Base-by-base conservation (phyloP, 2,113 vertebrate species). In the Garra rufa region DNA sequence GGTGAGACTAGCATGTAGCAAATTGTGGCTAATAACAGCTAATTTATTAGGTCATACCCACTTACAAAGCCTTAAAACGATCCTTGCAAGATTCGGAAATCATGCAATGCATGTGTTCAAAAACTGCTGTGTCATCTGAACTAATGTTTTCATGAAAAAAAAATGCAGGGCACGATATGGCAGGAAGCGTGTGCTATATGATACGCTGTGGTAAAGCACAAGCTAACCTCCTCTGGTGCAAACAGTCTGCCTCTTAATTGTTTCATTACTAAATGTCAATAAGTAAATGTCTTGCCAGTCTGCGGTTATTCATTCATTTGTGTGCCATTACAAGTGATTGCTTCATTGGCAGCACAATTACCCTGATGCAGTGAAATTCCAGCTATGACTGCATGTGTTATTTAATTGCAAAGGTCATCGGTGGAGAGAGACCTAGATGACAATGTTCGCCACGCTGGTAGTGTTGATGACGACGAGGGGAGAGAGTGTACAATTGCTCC, bases 251-350 rank as follows among this genome's bases (percentile, higher is more conserved):
- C 19, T 88, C 90, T 89, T 93, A 92, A 94, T 92, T 92, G 91
- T 91, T 88, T 91, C 92, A 93, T 94, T 92, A 92, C 91, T 93
- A 92, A 92, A 92, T 92, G 92, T 90, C 92, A 92, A 92, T 89
- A 78, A 92, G 90, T 85, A 92, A 92, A 92, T 88, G 85, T 88
- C 84, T 81, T 55, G 38, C 43, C 86, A 76, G 82, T 89, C 86
- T 80, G 86, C 79, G 91, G 92, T 92, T 91, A 93, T 93, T 92
- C 86, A 89, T 92, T 89, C 80, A 89, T 92, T 91, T 91, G 91
- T 79, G 91, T 85, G 74, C 87, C 84, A 90, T 92, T 89, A 89
- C 90, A 92, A 86, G 88, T 88, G 88, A 78, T 86, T 86, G 8
- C 87, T 88, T 76, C 44, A 75, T 87, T 46, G 77, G 59, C 86